Percentiles rank a stretch among this genome's conserved stretches.
phyloP scores from a whole-genome alignment of 2,113 vertebrate genomes.

The Hucho hucho region DNA sequence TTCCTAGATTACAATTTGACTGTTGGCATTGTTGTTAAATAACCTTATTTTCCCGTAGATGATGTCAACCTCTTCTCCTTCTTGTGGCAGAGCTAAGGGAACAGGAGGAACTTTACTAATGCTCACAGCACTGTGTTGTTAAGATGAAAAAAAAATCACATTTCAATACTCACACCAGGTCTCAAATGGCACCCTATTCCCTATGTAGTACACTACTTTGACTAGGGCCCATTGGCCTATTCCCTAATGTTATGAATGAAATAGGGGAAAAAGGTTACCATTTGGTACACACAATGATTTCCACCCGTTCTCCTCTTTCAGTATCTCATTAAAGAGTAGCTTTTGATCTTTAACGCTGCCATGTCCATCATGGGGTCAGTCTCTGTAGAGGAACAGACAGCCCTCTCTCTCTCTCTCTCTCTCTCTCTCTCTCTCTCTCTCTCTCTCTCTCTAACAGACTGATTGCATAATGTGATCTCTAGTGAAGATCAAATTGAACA shows the following conservation, averaged over 20 bases:
- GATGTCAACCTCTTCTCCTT: slow-evolving; percentile 1
- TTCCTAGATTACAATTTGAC: slow-evolving; percentile 63
- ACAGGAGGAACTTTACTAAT: not conserved
- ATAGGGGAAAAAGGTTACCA: no score
- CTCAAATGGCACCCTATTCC: not conserved
- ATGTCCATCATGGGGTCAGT: slow-evolving; percentile 32
- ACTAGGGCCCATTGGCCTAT: no score
- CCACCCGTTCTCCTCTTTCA: not conserved
- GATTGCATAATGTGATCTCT: slow-evolving; percentile 36
- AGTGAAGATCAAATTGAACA: slow-evolving; percentile 32
- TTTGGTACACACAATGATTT: slow-evolving; percentile 10
- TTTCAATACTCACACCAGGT: not conserved
- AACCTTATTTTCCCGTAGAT: slow-evolving; percentile 56
- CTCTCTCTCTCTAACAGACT: slow-evolving; percentile 2
- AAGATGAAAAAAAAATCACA: not conserved
- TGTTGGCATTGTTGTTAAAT: slow-evolving; percentile 68
- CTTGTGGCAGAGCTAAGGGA: not conserved
- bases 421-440: not conserved
- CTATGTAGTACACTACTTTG: no score
- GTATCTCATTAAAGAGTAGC: slow-evolving; percentile 46
- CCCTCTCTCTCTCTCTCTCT: not conserved
- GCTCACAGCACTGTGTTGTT: not conserved
- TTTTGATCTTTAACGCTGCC: slow-evolving; percentile 38
- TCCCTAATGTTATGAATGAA: no score
- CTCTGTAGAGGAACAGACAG: slow-evolving; percentile 9